These are phyloP conservation scores for Petrophora chlorosata DNA, from an alignment of 2,888 invertebrate species.

Conservation along the genomic window DNA sequence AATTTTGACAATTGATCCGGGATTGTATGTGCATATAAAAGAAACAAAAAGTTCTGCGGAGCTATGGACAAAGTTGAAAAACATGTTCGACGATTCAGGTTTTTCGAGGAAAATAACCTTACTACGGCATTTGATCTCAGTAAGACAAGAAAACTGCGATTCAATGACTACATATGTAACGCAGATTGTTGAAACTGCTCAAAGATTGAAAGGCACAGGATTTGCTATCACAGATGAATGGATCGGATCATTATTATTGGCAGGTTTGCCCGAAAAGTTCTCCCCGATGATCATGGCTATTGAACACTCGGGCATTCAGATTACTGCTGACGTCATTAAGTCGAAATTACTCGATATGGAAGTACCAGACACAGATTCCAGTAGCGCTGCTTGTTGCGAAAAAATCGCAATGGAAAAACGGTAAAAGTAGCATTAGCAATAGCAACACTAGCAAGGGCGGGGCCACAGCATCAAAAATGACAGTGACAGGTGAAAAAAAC, in stretches of 20 bases:
- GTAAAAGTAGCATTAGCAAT: not conserved
- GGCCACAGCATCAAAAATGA: no score
- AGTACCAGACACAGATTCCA: not conserved
- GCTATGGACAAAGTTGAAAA: slow-evolving; percentile 3
- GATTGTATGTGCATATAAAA: slow-evolving; percentile 6
- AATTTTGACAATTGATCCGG: slow-evolving; percentile 2
- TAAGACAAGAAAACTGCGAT: slow-evolving; percentile 6
- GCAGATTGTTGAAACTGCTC: slow-evolving; percentile 8
- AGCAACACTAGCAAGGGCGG: no score
- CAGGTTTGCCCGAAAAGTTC: slow-evolving; percentile 8
- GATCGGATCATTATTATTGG: slow-evolving; percentile 8
- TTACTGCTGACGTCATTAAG: not conserved
- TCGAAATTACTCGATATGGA: slow-evolving; percentile 1
- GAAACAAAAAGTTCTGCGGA: not conserved
- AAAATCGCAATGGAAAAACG: no score
- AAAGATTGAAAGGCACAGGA: slow-evolving; percentile 10
- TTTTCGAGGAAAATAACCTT: not conserved
- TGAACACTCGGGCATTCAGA: not conserved
- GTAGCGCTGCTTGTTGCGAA: no score
- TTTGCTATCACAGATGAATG: slow-evolving; percentile 13
- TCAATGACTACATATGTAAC: slow-evolving; percentile 9
- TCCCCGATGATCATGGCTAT: slow-evolving; percentile 6
- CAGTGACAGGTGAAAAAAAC: no score
- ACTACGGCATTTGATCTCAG: slow-evolving; percentile 2
- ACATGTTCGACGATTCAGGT: slow-evolving; percentile 3